Base-by-base conservation (phyloP, 1,140 invertebrate genomes). In the Nephila pilipes region DNA sequence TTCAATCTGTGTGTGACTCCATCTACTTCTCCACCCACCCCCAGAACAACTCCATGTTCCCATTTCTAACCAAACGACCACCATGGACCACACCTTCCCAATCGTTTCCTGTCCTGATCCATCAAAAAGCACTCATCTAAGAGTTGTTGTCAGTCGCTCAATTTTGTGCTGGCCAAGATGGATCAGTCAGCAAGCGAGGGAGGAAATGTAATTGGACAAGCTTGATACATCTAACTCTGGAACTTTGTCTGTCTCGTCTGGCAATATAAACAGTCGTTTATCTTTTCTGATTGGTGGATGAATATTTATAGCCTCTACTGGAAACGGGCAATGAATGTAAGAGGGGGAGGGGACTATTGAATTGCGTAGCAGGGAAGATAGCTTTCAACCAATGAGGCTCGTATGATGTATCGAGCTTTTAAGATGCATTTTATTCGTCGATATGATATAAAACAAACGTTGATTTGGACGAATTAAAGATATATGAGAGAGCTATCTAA, bases 261-360 rank as follows among this genome's bases (percentile, higher is more conserved):
- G 69, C 69, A 75, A 75, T 75, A 75, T 75, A 38, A 88, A 75
- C 87, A 69, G 32, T 88, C 87, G 63, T 88, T 88, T 88, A 88
- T 88, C 87, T 88, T 88, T 65, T 75, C 55, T 69, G 87, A 88
- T 69, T 75, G 87, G 32, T 32, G 63, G 63, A 88, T 88, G 87
- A 88, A 88, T 88, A 88, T 88, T 88, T 88, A 88, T 88, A 54
- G 63, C 36, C 29, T 75, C 25, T 32, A 75, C 32, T 55, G 80
- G 38, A 54, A 54, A 25, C 22, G 38, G 54, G n/a, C 36, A 81
- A 46, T 55, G 36, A 81, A 81, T 46, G 80, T 32, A 29, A 75
- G 69, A 75, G 69, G 69, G 25, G 25, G 46, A 20, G 80, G 46
- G 80, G 38, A 16, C 36, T 46, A 81, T 46, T 83, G 38, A 55